A percentile compares a stretch with the other conserved stretches of the same genome.
phyloP scores from a whole-genome alignment of 2,888 invertebrate genomes.

The Cheilosia vernalis region DNA sequence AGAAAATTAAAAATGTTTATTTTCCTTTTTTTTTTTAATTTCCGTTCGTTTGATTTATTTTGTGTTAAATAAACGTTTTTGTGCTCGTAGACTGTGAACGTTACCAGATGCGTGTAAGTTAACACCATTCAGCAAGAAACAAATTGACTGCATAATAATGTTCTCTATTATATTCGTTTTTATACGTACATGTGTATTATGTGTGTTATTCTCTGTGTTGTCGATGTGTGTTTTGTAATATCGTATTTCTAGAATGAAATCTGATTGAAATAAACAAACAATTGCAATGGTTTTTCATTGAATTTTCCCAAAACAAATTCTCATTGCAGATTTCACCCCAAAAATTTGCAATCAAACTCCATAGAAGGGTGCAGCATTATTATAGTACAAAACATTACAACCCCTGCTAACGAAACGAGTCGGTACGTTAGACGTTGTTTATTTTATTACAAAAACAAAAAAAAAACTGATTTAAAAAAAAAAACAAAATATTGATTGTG shows the following conservation, averaged over 20 bases:
- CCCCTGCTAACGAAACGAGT: slow-evolving; percentile 77
- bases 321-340: slow-evolving; percentile 76
- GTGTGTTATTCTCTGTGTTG: slow-evolving; percentile 54
- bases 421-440: slow-evolving; percentile 76
- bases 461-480: slow-evolving; percentile 2
- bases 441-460: slow-evolving; percentile 33
- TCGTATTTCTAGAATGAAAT: slow-evolving; percentile 56
- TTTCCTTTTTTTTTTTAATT: slow-evolving; percentile 12
- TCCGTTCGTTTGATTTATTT: slow-evolving; percentile 25
- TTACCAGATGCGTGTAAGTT: slow-evolving; percentile 54
- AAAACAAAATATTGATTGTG: background rate
- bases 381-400: slow-evolving; percentile 76
- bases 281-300: slow-evolving; percentile 54
- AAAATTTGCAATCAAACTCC: slow-evolving; percentile 75
- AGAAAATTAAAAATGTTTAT: slow-evolving; percentile 29
- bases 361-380: slow-evolving; percentile 74
- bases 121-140: slow-evolving; percentile 28
- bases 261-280: slow-evolving; percentile 28
- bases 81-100: slow-evolving; percentile 64
- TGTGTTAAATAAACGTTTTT: slow-evolving; percentile 42
- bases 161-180: slow-evolving; percentile 47
- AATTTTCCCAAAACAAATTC: slow-evolving; percentile 68
- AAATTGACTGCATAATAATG: slow-evolving; percentile 37
- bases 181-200: slow-evolving; percentile 46
- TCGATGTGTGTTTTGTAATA: slow-evolving; percentile 67